Evolutionary conservation across 2,113 vertebrate genomes (phyloP), one percentile per base, ranked within the genome.

Genomic region (Spizaetus ornatus): DNA sequence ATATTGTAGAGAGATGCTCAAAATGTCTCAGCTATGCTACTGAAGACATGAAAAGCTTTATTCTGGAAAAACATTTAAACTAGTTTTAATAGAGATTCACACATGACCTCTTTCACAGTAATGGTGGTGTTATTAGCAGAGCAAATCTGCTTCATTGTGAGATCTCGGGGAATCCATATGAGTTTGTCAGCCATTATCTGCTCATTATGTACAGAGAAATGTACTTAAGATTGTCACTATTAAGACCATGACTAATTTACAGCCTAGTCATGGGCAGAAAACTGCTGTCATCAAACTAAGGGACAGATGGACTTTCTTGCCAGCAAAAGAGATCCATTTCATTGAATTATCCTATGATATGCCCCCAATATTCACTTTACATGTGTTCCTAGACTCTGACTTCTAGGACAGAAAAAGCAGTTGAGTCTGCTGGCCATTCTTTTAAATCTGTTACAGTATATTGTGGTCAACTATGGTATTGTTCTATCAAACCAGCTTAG

Each of bases 311-410:
- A 56, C n/a, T 88, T 56, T 65, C 40, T 80, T 83, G 23, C n/a
- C 62, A 80, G 36, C 9, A 43, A 23, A 52, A 82, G 23, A 58
- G 6, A 61, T 73, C 12, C 3, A 53, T 83, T 88, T 88, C 21
- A 38, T 56, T 77, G 52, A 52, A 69, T 70, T 77, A 53, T 47
- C 29, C 50, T 43, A 8, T 53, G 16, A 31, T 32, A n/a, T 45
- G 3, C 10, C 7, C 2, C 10, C 6, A 16, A 0, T 71, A 65
- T 12, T 86, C n/a, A 18, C 16, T 58, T 58, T 29, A 12, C 0
- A 0, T 36, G 21, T 56, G 14, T 69, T 82, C 23, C 31, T 19
- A 38, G 38, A 45, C 29, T 47, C 52, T 82, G 38, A 29, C 31
- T 95, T 85, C 52, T 79, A 55, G 53, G 70, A 52, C 20, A 63